phyloP scores from a whole-genome alignment of 2,888 invertebrate genomes.

The Altica lythri region DNA sequence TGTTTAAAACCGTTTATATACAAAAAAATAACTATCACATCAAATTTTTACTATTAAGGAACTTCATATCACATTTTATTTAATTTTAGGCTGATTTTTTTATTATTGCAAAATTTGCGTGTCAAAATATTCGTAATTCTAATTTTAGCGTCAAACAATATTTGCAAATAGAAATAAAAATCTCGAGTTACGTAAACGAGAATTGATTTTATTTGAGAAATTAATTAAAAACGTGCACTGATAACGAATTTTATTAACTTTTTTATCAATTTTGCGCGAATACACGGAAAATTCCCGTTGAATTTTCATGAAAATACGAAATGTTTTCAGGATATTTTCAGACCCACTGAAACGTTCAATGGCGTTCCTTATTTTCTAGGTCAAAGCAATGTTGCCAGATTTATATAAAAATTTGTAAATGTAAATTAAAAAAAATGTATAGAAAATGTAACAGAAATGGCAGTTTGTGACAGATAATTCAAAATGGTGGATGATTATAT shows the following conservation, averaged over 20 bases:
- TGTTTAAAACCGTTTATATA: conserved; percentile 7
- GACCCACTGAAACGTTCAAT: conserved; percentile 21
- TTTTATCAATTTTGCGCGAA: conserved; percentile 3
- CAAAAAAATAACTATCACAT: not conserved
- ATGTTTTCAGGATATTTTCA: conserved; percentile 22
- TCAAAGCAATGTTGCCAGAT: conserved; percentile 20
- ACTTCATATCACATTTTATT: conserved; percentile 6
- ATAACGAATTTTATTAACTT: conserved; percentile 6
- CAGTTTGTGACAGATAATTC: no score
- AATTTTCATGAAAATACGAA: conserved; percentile 12
- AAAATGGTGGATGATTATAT: no score
- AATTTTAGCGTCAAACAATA: no score
- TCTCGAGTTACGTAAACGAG: no score
- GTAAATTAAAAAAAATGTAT: not conserved
- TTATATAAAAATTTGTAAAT: not conserved
- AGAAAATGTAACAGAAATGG: no score
- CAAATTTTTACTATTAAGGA: conserved; percentile 4
- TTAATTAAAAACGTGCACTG: conserved; percentile 21
- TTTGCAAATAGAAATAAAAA: no score
- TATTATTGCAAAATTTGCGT: no score
- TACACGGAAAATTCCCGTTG: conserved; percentile 10
- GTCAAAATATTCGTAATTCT: no score
- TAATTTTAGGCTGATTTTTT: not conserved
- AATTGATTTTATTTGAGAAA: no score
- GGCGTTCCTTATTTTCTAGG: conserved; percentile 30